Evolutionary conservation across 1,140 invertebrate genomes (phyloP), one percentile per base, ranked within the genome.

Genomic region (Brachionus rotundiformis): DNA sequence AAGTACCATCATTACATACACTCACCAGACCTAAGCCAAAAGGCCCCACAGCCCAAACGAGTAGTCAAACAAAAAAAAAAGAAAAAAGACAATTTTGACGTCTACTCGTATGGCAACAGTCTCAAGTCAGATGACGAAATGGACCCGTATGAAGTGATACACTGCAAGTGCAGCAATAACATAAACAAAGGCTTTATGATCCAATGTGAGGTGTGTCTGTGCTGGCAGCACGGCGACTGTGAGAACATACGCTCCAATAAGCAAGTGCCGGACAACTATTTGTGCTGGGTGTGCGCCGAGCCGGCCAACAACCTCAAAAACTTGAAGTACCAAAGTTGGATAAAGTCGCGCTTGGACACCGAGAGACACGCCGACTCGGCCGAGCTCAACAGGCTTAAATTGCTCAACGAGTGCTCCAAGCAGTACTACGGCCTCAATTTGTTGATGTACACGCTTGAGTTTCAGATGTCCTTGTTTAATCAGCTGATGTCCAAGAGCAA

Each of bases 161-260:
- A 79, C 11, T 79, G 76, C 33, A 63, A 59, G 33, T 79, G 76
- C 23, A 31, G 31, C 31, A 23, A 54, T 10, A 79, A 79, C 36
- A 27, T 23, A 7, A 79, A 63, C 33, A 79, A 79, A 31, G 76
- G 76, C 23, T 79, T 79, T 41, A 79, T 79, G 76, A 79, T 79
- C 8, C 76, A 79, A 25, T 79, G 76, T 10, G 76, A 79, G 19
- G 23, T 79, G 6, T 79, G 76, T 41, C 25, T 79, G 29, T 79
- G 76, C 25, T 79, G 76, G 76, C 76, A 79, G 47, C 76, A 79
- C 13, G 76, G 76, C 23, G 47, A 36, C 7, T 79, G 76, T 19
- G 59, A 59, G 47, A 13, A 19, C 19, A 63, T 79, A 36, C 23
- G 25, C 27, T 79, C 76, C 11, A 63, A 54, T 27, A 63, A 31